Evolutionary conservation across 2,113 vertebrate genomes (phyloP).

Genomic region (Ia io): DNA sequence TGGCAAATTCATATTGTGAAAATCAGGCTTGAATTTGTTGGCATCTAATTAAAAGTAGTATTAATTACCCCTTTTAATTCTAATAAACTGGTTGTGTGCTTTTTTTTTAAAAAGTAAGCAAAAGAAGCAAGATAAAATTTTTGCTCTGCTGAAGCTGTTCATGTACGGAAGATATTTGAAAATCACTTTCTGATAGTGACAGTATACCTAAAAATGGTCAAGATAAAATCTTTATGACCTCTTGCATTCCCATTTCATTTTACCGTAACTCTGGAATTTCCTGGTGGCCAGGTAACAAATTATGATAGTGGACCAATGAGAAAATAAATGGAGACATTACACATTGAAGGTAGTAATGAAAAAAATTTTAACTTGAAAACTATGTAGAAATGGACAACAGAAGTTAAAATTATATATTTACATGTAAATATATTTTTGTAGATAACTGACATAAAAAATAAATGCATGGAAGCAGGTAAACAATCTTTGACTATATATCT

Average conservation of each 20-base stretch:
- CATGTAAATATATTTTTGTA: background rate
- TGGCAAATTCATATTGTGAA: background rate
- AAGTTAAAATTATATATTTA: background rate
- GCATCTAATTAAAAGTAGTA: slow-evolving; percentile 3
- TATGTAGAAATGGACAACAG: background rate
- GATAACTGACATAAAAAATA: background rate
- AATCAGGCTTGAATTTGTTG: background rate
- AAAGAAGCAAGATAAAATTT: background rate
- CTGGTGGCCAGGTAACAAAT: background rate
- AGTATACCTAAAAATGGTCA: background rate
- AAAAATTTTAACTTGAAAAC: slow-evolving; percentile 1
- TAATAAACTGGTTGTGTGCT: background rate
- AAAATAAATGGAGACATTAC: background rate
- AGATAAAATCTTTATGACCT: background rate
- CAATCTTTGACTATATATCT: background rate
- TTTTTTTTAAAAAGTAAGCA: background rate
- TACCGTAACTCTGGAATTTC: background rate
- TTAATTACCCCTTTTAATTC: background rate
- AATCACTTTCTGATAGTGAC: background rate
- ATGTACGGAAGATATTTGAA: slow-evolving; percentile 7
- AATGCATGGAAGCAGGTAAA: background rate
- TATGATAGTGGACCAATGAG: background rate
- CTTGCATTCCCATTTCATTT: background rate
- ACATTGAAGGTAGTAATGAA: background rate
- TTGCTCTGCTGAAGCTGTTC: background rate